Percentiles rank a stretch among this genome's conserved stretches.
These are phyloP conservation scores for Xiphophorus hellerii DNA, from an alignment of 2,113 vertebrate species.

Conservation along the genomic window DNA sequence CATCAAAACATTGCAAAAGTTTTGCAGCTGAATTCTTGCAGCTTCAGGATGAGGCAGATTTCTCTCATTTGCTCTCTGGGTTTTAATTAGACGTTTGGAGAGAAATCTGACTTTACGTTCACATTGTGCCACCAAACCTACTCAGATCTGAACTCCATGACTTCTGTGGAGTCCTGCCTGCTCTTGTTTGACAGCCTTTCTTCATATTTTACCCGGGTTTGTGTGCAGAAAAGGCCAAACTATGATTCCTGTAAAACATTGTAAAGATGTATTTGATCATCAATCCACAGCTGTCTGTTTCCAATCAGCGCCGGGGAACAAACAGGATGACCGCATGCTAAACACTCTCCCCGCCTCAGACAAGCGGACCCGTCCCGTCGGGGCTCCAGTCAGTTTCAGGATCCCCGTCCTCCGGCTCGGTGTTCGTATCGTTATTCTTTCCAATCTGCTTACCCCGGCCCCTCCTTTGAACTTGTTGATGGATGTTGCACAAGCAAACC, in stretches of 20 bases:
- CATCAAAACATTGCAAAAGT: too few relatives aligned
- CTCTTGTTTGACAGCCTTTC: constrained; percentile 40
- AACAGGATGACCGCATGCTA: constrained; percentile 55
- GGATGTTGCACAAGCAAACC: constrained; percentile 68
- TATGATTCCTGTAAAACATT: constrained; percentile 26
- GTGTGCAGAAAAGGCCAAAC: constrained; percentile 23
- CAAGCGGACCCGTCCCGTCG: constrained; percentile 39
- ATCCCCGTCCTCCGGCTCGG: constrained; percentile 41
- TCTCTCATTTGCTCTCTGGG: constrained; percentile 15
- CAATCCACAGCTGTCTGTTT: constrained; percentile 45
- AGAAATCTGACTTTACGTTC: neutral
- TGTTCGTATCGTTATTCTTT: constrained; percentile 72
- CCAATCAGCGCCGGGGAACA: constrained; percentile 56
- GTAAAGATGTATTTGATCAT: constrained; percentile 41
- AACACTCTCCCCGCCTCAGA: constrained; percentile 40
- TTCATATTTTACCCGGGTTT: constrained; percentile 14
- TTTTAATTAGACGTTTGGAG: constrained; percentile 11
- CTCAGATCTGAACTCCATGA: constrained; percentile 14
- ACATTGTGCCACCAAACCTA: constrained; percentile 17
- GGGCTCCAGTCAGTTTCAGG: constrained; percentile 48
- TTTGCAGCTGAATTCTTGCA: neutral
- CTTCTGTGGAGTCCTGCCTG: constrained; percentile 20
- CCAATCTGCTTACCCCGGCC: constrained; percentile 43
- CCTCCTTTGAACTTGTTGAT: constrained; percentile 72
- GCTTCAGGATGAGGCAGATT: neutral